phyloP scores from a whole-genome alignment of 2,113 vertebrate species.

The Mus spicilegus region DNA sequence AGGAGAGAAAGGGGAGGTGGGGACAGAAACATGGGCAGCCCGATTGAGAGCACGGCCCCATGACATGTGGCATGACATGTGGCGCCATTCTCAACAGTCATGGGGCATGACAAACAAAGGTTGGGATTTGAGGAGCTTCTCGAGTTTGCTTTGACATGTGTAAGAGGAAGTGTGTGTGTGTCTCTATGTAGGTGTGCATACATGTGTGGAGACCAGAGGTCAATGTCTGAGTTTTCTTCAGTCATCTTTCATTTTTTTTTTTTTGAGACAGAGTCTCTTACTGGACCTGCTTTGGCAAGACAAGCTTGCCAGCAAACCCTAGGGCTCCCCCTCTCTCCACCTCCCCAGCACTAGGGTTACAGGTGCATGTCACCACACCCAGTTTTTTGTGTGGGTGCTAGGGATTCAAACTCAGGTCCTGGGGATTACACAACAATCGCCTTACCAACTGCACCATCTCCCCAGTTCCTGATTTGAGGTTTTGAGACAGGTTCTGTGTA shows the following conservation, averaged over 20 bases:
- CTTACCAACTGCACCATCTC: not conserved
- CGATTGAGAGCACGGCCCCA: fast-evolving
- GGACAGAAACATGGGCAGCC: too few species aligned
- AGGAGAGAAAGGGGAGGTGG: not conserved
- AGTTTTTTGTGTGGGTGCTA: not conserved
- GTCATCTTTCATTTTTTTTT: not conserved
- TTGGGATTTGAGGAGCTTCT: not conserved
- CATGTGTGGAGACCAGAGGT: not conserved
- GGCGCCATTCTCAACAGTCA: fast-evolving
- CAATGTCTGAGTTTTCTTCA: too few species aligned
- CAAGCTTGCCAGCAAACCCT: not conserved
- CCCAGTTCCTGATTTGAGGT: not conserved
- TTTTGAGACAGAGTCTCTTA: not conserved
- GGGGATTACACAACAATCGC: not conserved
- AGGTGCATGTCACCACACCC: too few species aligned
- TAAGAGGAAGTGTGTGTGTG: not conserved
- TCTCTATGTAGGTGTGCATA: not conserved
- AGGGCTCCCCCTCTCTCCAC: not conserved
- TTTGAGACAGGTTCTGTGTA: not conserved
- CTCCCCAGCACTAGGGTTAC: not conserved
- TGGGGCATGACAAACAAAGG: fast-evolving
- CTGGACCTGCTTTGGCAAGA: not conserved
- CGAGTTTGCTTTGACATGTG: not conserved
- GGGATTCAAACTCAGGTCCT: not conserved
- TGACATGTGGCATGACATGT: not conserved